Conservation (phyloP, 2,113 vertebrate genomes). For the Ardeotis arabs region DNA sequence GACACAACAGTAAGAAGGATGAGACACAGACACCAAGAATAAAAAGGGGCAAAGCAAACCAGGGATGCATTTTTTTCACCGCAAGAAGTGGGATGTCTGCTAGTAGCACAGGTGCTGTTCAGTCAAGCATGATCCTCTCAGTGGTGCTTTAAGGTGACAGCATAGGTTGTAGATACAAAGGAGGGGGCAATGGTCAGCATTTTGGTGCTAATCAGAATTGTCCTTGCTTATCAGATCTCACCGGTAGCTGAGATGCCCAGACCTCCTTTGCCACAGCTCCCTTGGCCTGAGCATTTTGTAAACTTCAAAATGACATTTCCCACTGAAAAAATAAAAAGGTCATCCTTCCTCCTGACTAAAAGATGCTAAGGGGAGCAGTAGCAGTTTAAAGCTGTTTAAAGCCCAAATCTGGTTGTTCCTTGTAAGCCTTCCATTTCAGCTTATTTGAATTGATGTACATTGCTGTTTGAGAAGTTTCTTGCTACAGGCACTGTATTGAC, state of each 20-base stretch:
- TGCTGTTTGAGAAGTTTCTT: neutral
- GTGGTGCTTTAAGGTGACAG: neutral
- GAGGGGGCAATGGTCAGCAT: neutral
- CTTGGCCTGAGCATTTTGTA: neutral
- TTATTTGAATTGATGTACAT: neutral
- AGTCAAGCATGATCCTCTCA: neutral
- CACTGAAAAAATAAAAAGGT: neutral
- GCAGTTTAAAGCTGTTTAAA: neutral
- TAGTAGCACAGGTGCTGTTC: neutral
- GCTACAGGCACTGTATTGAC: neutral
- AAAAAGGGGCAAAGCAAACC: neutral
- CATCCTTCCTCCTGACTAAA: neutral
- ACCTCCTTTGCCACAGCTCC: neutral
- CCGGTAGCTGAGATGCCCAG: neutral
- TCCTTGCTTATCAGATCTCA: accelerated
- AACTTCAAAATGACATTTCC: neutral
- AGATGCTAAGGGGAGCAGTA: neutral
- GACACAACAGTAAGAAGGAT: neutral
- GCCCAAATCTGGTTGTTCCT: neutral
- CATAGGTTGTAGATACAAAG: neutral
- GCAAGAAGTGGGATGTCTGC: neutral
- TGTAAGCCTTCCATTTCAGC: neutral
- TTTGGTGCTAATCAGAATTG: neutral
- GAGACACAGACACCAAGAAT: neutral
- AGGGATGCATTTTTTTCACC: neutral